phyloP scores from a whole-genome alignment of 1,140 invertebrate species.

The Calycopis cecrops region DNA sequence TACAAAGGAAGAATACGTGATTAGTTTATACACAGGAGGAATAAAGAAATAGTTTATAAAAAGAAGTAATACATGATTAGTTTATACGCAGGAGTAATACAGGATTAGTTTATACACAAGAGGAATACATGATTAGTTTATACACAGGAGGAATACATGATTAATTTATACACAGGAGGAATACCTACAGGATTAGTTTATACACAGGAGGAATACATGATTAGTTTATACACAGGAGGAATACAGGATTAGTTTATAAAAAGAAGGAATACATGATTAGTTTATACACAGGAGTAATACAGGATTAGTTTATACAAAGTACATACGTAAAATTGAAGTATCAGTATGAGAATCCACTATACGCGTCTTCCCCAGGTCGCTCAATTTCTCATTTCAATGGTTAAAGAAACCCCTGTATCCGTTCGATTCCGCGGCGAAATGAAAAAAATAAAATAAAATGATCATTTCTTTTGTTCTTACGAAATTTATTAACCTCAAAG shows the following conservation, averaged over 20 bases:
- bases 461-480: slow-evolving; percentile 12
- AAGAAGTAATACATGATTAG: not conserved
- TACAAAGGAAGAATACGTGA: not conserved
- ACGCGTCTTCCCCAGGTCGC: not conserved
- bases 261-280: not conserved
- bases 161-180: too few species aligned
- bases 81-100: not conserved
- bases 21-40: too few species aligned
- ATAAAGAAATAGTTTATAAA: not conserved
- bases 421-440: slow-evolving; percentile 15
- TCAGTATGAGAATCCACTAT: not conserved
- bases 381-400: not conserved
- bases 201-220: not conserved
- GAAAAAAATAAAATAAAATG: slow-evolving; percentile 21
- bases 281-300: not conserved
- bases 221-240: not conserved
- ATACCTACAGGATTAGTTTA: too few species aligned
- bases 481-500: not conserved
- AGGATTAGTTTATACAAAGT: not conserved
- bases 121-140: too few species aligned
- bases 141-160: too few species aligned
- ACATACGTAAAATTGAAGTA: not conserved
- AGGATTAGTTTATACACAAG: not conserved
- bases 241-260: not conserved
- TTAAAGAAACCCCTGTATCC: not conserved